Percentiles rank a stretch among this genome's conserved stretches.
phyloP scores from a whole-genome alignment of 1,140 invertebrate genomes.

The Panagrolaimus sp. region DNA sequence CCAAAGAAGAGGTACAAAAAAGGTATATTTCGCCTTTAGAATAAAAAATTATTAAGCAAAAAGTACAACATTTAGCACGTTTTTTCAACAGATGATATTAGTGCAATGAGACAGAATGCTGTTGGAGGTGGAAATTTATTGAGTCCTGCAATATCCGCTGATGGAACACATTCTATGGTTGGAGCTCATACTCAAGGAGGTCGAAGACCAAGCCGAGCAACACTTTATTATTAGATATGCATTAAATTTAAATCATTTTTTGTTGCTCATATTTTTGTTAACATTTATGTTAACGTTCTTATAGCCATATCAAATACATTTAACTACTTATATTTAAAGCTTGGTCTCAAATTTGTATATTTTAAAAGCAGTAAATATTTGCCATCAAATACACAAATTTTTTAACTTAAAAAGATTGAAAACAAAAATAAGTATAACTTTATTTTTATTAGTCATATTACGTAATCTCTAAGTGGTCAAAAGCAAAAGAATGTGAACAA shows the following conservation, averaged over 20 bases:
- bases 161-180: not conserved
- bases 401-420: too few relatives aligned
- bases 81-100: slow-evolving; percentile 15
- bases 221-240: slow-evolving; percentile 19
- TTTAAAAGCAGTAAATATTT: too few relatives aligned
- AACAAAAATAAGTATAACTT: too few relatives aligned
- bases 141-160: not conserved
- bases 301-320: too few relatives aligned
- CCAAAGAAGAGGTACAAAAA: slow-evolving; percentile 8
- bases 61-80: not conserved
- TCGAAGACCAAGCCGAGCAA: slow-evolving; percentile 20
- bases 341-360: too few relatives aligned
- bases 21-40: not conserved
- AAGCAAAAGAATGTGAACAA: too few relatives aligned
- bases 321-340: too few relatives aligned
- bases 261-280: not conserved
- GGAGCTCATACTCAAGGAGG: slow-evolving; percentile 18
- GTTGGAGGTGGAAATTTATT: not conserved
- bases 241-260: not conserved
- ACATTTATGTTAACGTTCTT: too few relatives aligned
- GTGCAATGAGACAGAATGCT: slow-evolving; percentile 6
- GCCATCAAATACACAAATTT: too few relatives aligned
- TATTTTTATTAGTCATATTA: too few relatives aligned
- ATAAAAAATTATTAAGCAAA: not conserved
- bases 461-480: too few relatives aligned